Conservation (phyloP, 2,888 invertebrate species). For the Hemaris fuciformis region DNA sequence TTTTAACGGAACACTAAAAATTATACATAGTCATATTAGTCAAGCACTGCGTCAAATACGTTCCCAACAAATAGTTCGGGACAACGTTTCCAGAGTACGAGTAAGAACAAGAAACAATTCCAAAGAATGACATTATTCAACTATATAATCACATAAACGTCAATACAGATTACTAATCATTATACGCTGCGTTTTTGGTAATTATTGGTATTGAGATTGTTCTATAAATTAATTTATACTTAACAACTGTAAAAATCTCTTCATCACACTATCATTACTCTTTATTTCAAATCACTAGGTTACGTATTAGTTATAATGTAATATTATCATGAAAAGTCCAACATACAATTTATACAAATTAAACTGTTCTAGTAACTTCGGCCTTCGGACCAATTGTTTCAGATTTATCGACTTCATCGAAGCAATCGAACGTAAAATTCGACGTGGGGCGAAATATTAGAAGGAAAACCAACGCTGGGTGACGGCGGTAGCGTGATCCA, state of each 20-base stretch:
- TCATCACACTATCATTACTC: slow-evolving; percentile 79
- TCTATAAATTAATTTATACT: slow-evolving; percentile 82
- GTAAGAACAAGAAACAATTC: slow-evolving; percentile 14
- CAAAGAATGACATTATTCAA: slow-evolving; percentile 32
- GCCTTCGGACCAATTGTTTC: slow-evolving; percentile 62
- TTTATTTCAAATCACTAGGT: slow-evolving; percentile 79
- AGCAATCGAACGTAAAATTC: slow-evolving; percentile 51
- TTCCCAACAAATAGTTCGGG: slow-evolving; percentile 41
- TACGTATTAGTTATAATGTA: slow-evolving; percentile 78
- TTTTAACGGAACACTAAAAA: slow-evolving; percentile 3
- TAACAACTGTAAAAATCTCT: slow-evolving; percentile 82
- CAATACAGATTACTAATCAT: slow-evolving; percentile 73
- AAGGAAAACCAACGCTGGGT: slow-evolving; percentile 35
- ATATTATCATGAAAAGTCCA: slow-evolving; percentile 80
- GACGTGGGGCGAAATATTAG: slow-evolving; percentile 57
- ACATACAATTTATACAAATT: slow-evolving; percentile 82
- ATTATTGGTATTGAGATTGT: slow-evolving; percentile 82
- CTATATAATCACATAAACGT: slow-evolving; percentile 73
- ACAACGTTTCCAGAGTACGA: slow-evolving; percentile 46
- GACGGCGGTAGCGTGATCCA: slow-evolving; percentile 38
- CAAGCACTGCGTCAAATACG: slow-evolving; percentile 46
- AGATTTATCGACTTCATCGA: slow-evolving; percentile 46
- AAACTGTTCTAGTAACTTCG: slow-evolving; percentile 77
- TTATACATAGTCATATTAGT: slow-evolving; percentile 4
- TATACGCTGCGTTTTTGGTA: slow-evolving; percentile 80